Percentiles rank a stretch among this genome's conserved stretches.
Evolutionary conservation across 2,113 vertebrate genomes (phyloP).

Genomic region (Rallus limicola): DNA sequence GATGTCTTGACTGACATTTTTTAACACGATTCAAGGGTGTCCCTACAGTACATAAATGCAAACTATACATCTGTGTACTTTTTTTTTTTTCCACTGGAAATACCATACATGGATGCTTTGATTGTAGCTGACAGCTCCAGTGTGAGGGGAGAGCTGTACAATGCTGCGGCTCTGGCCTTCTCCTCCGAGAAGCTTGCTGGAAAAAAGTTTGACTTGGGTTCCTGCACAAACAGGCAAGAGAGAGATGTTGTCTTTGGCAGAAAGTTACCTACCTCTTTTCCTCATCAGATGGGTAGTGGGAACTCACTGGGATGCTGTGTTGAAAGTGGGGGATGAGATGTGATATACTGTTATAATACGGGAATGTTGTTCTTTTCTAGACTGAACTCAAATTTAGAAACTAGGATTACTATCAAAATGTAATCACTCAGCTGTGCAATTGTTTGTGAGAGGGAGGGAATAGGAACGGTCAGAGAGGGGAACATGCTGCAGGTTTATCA

Average conservation of each 20-base stretch:
- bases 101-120: slow-evolving; percentile 57
- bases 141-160: neutral
- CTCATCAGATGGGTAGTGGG: slow-evolving; percentile 26
- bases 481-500: neutral
- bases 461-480: neutral
- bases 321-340: slow-evolving; percentile 60
- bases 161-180: neutral
- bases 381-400: slow-evolving; percentile 17
- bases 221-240: neutral
- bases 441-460: neutral
- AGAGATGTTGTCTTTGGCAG: neutral
- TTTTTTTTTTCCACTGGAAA: slow-evolving; percentile 67
- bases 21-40: slow-evolving; percentile 78
- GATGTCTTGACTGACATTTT: slow-evolving; percentile 86
- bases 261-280: slow-evolving; percentile 15
- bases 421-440: neutral
- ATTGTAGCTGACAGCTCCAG: slow-evolving; percentile 54
- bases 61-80: slow-evolving; percentile 79
- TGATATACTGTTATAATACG: slow-evolving; percentile 58
- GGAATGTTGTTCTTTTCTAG: slow-evolving; percentile 57
- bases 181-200: neutral
- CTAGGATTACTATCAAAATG: neutral
- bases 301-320: slow-evolving; percentile 24
- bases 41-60: slow-evolving; percentile 79
- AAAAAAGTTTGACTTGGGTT: neutral